Conservation (phyloP, 2,888 invertebrate species). For the Eulithis testata region DNA sequence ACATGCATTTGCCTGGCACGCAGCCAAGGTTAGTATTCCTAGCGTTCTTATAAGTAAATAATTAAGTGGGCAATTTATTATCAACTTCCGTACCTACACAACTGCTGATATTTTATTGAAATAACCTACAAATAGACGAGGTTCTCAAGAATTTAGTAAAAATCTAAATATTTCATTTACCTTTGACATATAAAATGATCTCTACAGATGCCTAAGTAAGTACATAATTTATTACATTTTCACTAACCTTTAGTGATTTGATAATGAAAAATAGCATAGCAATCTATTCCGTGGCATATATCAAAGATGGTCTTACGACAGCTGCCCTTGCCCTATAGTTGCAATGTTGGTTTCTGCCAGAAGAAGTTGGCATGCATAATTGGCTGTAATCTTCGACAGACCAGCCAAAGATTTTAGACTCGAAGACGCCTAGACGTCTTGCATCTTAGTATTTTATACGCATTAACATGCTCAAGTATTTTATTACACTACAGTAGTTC, state of each 20-base stretch:
- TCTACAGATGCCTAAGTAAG: too few species aligned
- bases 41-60: constrained; percentile 32
- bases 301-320: constrained; percentile 38
- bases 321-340: constrained; percentile 48
- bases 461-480: constrained; percentile 1
- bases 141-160: background rate
- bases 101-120: constrained; percentile 19
- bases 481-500: background rate
- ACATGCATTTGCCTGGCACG: constrained; percentile 35
- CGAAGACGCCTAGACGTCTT: constrained; percentile 68
- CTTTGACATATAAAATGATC: too few species aligned
- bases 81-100: constrained; percentile 20
- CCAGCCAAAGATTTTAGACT: constrained; percentile 77
- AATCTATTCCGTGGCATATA: constrained; percentile 1
- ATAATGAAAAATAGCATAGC: constrained; percentile 30
- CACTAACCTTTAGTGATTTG: constrained; percentile 27
- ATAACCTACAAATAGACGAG: constrained; percentile 2
- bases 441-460: constrained; percentile 2
- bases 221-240: constrained; percentile 3
- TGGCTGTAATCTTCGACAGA: constrained; percentile 58
- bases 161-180: background rate
- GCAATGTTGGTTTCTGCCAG: constrained; percentile 71
- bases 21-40: constrained; percentile 36
- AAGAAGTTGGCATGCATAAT: constrained; percentile 66
- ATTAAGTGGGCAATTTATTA: constrained; percentile 29